These are phyloP conservation scores for Lepidurus arcticus DNA, from an alignment of 1,140 invertebrate genomes.

Conservation along the genomic window DNA sequence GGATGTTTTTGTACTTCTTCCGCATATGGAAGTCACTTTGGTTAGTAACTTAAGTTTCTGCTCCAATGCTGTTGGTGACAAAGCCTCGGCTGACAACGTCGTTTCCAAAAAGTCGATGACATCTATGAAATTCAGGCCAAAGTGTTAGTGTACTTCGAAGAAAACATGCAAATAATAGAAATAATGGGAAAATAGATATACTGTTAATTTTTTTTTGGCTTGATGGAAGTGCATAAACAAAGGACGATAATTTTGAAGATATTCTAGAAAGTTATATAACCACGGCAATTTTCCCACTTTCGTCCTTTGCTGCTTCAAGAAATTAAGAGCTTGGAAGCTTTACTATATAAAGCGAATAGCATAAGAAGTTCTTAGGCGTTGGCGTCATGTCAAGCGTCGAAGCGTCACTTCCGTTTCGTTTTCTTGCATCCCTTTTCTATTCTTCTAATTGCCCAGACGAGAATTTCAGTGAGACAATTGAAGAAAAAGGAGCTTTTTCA, in stretches of 20 bases:
- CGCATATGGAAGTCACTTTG: neutral
- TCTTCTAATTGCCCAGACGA: slow-evolving; percentile 18
- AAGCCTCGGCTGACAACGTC: slow-evolving; percentile 8
- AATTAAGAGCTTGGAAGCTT: no score
- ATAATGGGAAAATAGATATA: no score
- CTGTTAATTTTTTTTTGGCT: no score
- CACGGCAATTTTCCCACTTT: no score
- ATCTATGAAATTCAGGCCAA: neutral
- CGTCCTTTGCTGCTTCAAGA: no score
- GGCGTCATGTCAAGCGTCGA: neutral
- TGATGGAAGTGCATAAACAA: no score
- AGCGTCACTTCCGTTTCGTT: slow-evolving; percentile 14
- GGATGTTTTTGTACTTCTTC: neutral
- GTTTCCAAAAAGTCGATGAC: slow-evolving; percentile 12
- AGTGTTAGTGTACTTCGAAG: neutral
- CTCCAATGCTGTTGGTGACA: neutral
- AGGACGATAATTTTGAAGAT: no score
- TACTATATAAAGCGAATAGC: no score
- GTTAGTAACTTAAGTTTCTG: slow-evolving; percentile 19
- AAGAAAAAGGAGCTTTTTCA: neutral
- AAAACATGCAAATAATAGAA: no score
- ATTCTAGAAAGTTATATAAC: no score
- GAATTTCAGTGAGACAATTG: neutral
- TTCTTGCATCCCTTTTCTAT: neutral
- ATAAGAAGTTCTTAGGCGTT: neutral